Percentiles rank a stretch among this genome's conserved stretches.
Conservation (phyloP, 2,797 vertebrate genomes). For the Pagetopsis macropterus region DNA sequence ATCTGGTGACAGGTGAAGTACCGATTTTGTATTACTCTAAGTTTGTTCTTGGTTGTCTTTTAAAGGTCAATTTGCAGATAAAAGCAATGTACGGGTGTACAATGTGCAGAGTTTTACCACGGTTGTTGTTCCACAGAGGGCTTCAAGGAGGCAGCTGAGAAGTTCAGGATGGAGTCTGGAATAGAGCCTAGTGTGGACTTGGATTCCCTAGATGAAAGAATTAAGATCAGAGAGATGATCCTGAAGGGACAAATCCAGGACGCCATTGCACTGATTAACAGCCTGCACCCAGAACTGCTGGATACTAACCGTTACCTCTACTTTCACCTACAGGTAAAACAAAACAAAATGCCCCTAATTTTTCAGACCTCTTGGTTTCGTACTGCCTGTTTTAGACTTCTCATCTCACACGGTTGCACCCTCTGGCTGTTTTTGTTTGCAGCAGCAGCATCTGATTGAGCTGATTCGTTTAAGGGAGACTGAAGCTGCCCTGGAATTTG, state of each 20-base stretch:
- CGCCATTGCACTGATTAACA: slow-evolving; percentile 96
- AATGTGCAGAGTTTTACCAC: not conserved
- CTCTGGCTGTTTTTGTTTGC: slow-evolving; percentile 24
- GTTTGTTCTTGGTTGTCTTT: not conserved
- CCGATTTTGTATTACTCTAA: not conserved
- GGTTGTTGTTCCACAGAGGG: slow-evolving; percentile 85
- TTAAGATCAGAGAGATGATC: slow-evolving; percentile 98
- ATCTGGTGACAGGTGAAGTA: slow-evolving; percentile 93
- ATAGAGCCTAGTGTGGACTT: slow-evolving; percentile 97
- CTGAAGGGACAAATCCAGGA: slow-evolving; percentile 98
- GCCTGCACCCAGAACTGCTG: slow-evolving; percentile 94
- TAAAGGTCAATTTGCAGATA: not conserved
- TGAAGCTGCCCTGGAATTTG: slow-evolving; percentile 96
- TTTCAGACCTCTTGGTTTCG: not conserved
- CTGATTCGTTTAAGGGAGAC: slow-evolving; percentile 97
- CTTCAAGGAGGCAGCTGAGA: slow-evolving; percentile 98
- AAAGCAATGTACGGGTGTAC: not conserved
- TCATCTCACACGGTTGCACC: slow-evolving; percentile 9
- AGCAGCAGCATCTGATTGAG: slow-evolving; percentile 99
- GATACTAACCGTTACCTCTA: slow-evolving; percentile 98
- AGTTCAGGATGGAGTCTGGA: slow-evolving; percentile 98
- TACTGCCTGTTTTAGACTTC: not conserved
- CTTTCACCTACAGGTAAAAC: slow-evolving; percentile 94
- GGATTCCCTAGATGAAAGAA: slow-evolving; percentile 96
- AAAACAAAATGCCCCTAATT: not conserved